These are phyloP conservation scores for Apocrypta bakeri DNA, from an alignment of 1,140 invertebrate species.

Conservation along the genomic window DNA sequence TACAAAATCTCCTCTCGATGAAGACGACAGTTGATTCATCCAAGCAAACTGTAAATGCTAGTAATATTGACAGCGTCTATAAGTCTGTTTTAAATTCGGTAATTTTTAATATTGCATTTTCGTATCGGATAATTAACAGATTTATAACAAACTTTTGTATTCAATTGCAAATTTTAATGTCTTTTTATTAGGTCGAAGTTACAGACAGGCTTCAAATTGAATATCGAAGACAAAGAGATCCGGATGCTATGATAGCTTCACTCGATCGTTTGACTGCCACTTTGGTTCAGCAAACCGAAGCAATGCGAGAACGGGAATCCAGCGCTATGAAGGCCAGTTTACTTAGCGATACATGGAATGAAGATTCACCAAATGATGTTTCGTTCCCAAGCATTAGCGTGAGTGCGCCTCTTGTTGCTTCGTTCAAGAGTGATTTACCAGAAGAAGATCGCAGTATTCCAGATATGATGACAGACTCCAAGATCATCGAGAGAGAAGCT, in stretches of 20 bases:
- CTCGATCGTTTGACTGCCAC: slow-evolving; percentile 79
- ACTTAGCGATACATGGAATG: slow-evolving; percentile 83
- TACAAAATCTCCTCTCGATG: slow-evolving; percentile 8
- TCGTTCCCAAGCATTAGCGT: slow-evolving; percentile 87
- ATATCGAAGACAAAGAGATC: slow-evolving; percentile 76
- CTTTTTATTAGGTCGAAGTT: slow-evolving; percentile 42
- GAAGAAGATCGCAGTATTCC: slow-evolving; percentile 56
- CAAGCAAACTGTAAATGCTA: background rate
- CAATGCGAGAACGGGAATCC: slow-evolving; percentile 69
- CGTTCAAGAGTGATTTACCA: slow-evolving; percentile 79
- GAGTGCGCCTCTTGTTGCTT: slow-evolving; percentile 81
- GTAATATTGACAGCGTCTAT: background rate
- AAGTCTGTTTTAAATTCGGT: slow-evolving; percentile 25
- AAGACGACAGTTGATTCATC: background rate
- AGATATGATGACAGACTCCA: slow-evolving; percentile 77
- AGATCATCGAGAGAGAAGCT: slow-evolving; percentile 83
- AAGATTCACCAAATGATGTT: slow-evolving; percentile 82
- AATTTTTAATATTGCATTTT: slow-evolving; percentile 27
- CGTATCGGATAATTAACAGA: background rate
- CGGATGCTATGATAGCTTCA: slow-evolving; percentile 81
- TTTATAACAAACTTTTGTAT: no score
- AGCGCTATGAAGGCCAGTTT: slow-evolving; percentile 69
- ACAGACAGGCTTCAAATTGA: slow-evolving; percentile 61
- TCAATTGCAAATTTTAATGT: background rate
- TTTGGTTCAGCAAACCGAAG: slow-evolving; percentile 77